Evolutionary conservation across 2,888 invertebrate genomes (phyloP).

Genomic region (Scaptomyza caliginosa): DNA sequence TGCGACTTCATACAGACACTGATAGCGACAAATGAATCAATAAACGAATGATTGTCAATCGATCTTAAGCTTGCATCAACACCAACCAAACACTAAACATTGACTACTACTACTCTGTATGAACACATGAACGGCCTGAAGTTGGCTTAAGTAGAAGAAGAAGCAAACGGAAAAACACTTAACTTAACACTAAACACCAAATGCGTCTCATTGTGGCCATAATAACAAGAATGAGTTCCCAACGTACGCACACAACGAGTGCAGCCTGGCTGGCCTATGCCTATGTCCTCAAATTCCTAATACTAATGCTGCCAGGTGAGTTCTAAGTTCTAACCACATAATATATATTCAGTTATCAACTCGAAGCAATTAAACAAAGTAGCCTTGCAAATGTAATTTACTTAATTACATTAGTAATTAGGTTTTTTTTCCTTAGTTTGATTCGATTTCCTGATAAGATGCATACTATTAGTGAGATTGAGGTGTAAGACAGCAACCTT

Average conservation of each 20-base stretch:
- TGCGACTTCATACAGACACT: conserved; percentile 12
- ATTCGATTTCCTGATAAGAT: not conserved
- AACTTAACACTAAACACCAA: not conserved
- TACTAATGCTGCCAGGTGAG: conserved; percentile 74
- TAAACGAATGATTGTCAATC: conserved; percentile 23
- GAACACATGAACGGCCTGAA: conserved; percentile 5
- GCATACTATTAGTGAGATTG: not conserved
- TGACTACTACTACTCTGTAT: not conserved
- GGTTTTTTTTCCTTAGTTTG: not conserved
- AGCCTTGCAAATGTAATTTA: not conserved
- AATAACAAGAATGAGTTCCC: conserved; percentile 44
- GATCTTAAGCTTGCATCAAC: not conserved
- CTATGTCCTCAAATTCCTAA: conserved; percentile 63
- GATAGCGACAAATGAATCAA: conserved; percentile 30
- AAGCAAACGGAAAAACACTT: conserved; percentile 8
- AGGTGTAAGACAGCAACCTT: not conserved
- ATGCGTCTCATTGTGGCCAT: conserved; percentile 39
- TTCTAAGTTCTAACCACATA: conserved; percentile 3
- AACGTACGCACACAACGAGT: conserved; percentile 29
- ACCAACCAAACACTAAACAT: too few relatives aligned
- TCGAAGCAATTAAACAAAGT: conserved; percentile 7
- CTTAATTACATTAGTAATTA: not conserved
- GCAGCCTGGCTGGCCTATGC: conserved; percentile 54
- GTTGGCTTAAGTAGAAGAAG: conserved; percentile 8
- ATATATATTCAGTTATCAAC: conserved; percentile 5